Evolutionary conservation across 2,113 vertebrate genomes (phyloP).

Genomic region (Stercorarius parasiticus): DNA sequence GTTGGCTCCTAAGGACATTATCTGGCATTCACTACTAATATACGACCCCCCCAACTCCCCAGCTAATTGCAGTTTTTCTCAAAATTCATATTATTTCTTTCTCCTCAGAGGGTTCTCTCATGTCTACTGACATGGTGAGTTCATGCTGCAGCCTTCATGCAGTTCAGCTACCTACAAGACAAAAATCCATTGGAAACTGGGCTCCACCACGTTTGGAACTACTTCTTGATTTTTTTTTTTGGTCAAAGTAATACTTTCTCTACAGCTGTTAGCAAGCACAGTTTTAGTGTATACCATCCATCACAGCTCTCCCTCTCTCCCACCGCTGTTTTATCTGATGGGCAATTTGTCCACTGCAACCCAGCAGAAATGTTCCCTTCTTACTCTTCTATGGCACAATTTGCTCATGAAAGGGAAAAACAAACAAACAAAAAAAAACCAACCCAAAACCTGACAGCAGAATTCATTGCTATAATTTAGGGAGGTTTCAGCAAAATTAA

Average conservation of each 20-base stretch:
- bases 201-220: not conserved
- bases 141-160: not conserved
- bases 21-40: not conserved
- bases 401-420: slow-evolving; percentile 42
- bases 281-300: not conserved
- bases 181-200: not conserved
- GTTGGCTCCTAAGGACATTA: not conserved
- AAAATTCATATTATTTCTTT: not conserved
- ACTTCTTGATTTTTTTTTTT: not conserved
- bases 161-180: not conserved
- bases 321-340: not conserved
- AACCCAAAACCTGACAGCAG: not conserved
- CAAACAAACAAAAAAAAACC: not conserved
- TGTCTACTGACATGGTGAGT: not conserved
- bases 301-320: not conserved
- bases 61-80: not conserved
- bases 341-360: not conserved
- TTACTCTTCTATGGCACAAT: not conserved
- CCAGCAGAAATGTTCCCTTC: not conserved
- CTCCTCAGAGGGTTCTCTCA: not conserved
- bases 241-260: not conserved
- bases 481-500: slow-evolving; percentile 25
- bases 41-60: not conserved
- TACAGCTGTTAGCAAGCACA: not conserved
- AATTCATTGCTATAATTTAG: slow-evolving; percentile 49